These are phyloP conservation scores for Pleuronectes platessa DNA, from an alignment of 2,113 vertebrate genomes.

Conservation along the genomic window DNA sequence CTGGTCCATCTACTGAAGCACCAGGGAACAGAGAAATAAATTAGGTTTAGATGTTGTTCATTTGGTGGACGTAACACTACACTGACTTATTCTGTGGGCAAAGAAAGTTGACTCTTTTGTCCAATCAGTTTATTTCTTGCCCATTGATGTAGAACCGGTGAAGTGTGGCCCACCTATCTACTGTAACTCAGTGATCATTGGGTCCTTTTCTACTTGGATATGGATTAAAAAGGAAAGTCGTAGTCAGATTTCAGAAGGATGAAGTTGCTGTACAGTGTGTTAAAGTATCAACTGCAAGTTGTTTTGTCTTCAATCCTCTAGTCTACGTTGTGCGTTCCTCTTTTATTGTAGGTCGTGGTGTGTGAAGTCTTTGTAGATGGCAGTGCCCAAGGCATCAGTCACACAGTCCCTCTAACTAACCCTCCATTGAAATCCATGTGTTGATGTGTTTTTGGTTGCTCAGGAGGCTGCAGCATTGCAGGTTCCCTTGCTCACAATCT, in stretches of 20 bases:
- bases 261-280: neutral
- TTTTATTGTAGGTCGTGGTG: neutral
- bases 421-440: slow-evolving; percentile 9
- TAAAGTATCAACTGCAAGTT: neutral
- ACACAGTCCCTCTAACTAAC: neutral
- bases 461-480: slow-evolving; percentile 14
- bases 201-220: no score
- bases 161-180: neutral
- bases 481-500: slow-evolving; percentile 22
- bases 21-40: neutral
- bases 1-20: neutral
- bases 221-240: no score
- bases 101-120: neutral
- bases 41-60: neutral
- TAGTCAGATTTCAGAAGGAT: neutral
- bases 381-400: neutral
- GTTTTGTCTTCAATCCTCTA: neutral
- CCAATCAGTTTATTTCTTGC: neutral
- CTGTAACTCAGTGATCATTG: neutral
- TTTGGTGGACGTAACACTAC: neutral
- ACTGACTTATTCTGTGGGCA: neutral
- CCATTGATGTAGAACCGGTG: neutral
- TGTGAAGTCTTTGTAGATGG: slow-evolving; percentile 19
- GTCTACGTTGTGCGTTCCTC: neutral
- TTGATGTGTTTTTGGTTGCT: slow-evolving; percentile 26